Percentiles rank a stretch among this genome's conserved stretches.
phyloP scores from a whole-genome alignment of 2,888 invertebrate species.

The Morinoia aosen region DNA sequence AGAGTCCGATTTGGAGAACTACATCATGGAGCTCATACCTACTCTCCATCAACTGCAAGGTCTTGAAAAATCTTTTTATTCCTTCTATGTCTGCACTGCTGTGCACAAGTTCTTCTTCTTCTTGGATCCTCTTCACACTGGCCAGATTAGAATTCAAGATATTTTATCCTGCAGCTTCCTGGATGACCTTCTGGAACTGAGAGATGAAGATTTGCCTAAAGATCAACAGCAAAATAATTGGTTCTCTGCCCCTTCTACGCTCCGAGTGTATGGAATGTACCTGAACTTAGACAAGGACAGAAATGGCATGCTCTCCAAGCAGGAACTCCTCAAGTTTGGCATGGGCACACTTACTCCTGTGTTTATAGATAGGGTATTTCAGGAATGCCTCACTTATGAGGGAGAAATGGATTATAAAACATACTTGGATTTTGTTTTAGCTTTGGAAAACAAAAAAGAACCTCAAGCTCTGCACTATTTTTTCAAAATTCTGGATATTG shows the following conservation, averaged over 20 bases:
- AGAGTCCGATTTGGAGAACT: slow-evolving; percentile 93
- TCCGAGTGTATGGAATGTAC: slow-evolving; percentile 93
- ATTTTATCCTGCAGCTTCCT: slow-evolving; percentile 92
- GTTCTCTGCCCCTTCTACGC: slow-evolving; percentile 90
- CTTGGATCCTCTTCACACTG: slow-evolving; percentile 89
- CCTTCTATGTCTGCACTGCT: slow-evolving; percentile 96
- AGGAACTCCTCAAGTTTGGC: slow-evolving; percentile 89
- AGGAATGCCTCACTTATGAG: slow-evolving; percentile 94
- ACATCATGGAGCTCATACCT: slow-evolving; percentile 92
- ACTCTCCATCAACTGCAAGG: slow-evolving; percentile 91
- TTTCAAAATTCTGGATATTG: slow-evolving; percentile 91
- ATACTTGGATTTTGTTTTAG: slow-evolving; percentile 93
- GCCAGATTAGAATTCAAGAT: slow-evolving; percentile 90
- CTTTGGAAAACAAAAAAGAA: slow-evolving; percentile 91
- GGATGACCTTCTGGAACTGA: slow-evolving; percentile 89
- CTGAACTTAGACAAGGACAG: slow-evolving; percentile 93
- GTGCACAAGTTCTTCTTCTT: slow-evolving; percentile 97
- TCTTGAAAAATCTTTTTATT: slow-evolving; percentile 92
- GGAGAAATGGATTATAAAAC: slow-evolving; percentile 98
- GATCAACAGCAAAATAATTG: slow-evolving; percentile 89
- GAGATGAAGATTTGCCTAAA: slow-evolving; percentile 87
- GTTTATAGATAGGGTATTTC: slow-evolving; percentile 93
- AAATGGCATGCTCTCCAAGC: slow-evolving; percentile 94
- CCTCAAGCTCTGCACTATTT: slow-evolving; percentile 92
- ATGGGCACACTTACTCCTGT: slow-evolving; percentile 91